Evolutionary conservation across 2,888 invertebrate genomes (phyloP).

Genomic region (Diplazon laetatorius): DNA sequence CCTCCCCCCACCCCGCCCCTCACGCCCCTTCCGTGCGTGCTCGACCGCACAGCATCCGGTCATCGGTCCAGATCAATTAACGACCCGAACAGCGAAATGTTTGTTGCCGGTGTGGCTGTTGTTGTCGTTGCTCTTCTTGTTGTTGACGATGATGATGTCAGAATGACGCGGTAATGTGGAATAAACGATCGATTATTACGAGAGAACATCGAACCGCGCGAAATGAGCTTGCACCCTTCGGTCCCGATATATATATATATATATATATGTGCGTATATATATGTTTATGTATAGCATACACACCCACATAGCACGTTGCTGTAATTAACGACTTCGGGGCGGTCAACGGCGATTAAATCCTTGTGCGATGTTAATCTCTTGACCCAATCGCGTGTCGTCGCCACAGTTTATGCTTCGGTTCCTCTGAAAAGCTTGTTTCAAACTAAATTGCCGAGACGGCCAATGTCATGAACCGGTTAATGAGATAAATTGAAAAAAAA

Average conservation of each 20-base stretch:
- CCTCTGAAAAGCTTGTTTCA: not conserved
- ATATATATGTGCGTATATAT: too few species aligned
- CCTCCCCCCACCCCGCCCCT: too few species aligned
- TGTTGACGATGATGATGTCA: slow-evolving; percentile 8
- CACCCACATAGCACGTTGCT: slow-evolving; percentile 25
- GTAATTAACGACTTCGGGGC: slow-evolving; percentile 45
- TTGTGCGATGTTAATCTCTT: slow-evolving; percentile 22
- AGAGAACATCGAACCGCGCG: slow-evolving; percentile 4
- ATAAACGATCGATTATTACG: slow-evolving; percentile 52
- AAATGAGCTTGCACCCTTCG: not conserved
- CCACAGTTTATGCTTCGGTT: too few species aligned
- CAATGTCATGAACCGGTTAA: too few species aligned
- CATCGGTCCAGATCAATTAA: slow-evolving; percentile 58
- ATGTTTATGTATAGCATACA: too few species aligned
- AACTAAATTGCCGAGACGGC: too few species aligned
- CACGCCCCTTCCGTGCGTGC: too few species aligned
- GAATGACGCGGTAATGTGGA: slow-evolving; percentile 36
- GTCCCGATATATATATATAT: too few species aligned
- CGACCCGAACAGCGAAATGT: slow-evolving; percentile 36
- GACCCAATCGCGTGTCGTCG: not conserved
- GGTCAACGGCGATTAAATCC: slow-evolving; percentile 36
- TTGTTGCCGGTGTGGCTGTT: slow-evolving; percentile 4
- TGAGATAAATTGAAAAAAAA: too few species aligned
- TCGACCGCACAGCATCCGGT: slow-evolving; percentile 53
- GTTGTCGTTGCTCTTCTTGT: slow-evolving; percentile 35